Conservation (phyloP, 2,113 vertebrate species). For the Caranx ignobilis region DNA sequence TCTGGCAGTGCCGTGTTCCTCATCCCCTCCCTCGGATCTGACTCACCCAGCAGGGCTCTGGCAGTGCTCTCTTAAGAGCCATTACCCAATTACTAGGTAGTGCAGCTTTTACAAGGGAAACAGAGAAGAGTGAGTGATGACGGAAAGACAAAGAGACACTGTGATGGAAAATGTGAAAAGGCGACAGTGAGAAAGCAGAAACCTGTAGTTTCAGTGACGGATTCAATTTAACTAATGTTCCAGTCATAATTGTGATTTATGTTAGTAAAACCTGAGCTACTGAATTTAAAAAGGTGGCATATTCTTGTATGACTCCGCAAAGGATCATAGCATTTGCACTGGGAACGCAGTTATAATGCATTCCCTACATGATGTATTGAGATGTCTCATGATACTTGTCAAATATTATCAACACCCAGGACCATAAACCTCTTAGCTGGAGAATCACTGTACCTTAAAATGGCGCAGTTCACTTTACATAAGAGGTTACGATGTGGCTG, state of each 20-base stretch:
- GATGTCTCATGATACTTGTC: background rate
- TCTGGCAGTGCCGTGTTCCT: conserved; percentile 25
- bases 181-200: conserved; percentile 14
- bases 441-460: background rate
- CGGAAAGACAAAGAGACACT: conserved; percentile 4
- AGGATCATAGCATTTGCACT: background rate
- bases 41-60: conserved; percentile 37
- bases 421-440: background rate
- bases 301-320: background rate
- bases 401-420: background rate
- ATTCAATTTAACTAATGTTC: background rate
- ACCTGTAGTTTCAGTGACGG: background rate
- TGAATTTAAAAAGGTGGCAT: background rate
- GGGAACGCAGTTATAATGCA: background rate
- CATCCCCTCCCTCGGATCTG: conserved; percentile 6
- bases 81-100: conserved; percentile 35
- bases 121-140: conserved; percentile 20
- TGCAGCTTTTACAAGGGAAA: conserved; percentile 37
- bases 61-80: conserved; percentile 30
- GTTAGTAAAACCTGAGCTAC: background rate
- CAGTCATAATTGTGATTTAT: background rate
- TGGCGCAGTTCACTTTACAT: background rate
- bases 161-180: conserved; percentile 26
- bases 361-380: background rate
- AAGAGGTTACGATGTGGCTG: background rate